These are phyloP conservation scores for Sarcoramphus papa DNA, from an alignment of 2,797 vertebrate species.

Conservation along the genomic window DNA sequence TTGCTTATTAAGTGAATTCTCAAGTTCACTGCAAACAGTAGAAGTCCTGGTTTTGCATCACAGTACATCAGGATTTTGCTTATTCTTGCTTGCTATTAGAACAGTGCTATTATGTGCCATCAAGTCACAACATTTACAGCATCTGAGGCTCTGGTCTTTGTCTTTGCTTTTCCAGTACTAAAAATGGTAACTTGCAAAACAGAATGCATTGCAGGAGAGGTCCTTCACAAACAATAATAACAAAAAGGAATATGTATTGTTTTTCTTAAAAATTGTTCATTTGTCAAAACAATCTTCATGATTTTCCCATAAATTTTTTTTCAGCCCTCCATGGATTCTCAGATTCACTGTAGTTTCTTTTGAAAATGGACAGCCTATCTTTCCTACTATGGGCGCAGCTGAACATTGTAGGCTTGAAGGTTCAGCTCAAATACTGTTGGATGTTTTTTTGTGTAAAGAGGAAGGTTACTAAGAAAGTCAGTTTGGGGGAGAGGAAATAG, in stretches of 20 bases:
- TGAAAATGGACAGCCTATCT: background rate
- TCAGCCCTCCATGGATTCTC: background rate
- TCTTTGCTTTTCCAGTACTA: background rate
- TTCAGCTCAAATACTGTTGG: background rate
- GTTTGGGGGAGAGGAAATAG: background rate
- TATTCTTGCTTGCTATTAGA: background rate
- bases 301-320: background rate
- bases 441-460: background rate
- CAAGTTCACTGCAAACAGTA: background rate
- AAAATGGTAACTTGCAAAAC: background rate
- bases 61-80: background rate
- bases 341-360: background rate
- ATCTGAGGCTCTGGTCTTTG: background rate
- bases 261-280: background rate
- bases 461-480: background rate
- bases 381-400: background rate
- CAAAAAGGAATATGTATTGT: background rate
- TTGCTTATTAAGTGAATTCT: background rate
- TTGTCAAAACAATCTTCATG: background rate
- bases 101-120: background rate
- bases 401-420: background rate
- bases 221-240: background rate
- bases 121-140: background rate
- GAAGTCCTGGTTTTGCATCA: background rate
- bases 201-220: background rate